Evolutionary conservation across 2,797 vertebrate genomes (phyloP).

Genomic region (Mormyrops boulengeri): DNA sequence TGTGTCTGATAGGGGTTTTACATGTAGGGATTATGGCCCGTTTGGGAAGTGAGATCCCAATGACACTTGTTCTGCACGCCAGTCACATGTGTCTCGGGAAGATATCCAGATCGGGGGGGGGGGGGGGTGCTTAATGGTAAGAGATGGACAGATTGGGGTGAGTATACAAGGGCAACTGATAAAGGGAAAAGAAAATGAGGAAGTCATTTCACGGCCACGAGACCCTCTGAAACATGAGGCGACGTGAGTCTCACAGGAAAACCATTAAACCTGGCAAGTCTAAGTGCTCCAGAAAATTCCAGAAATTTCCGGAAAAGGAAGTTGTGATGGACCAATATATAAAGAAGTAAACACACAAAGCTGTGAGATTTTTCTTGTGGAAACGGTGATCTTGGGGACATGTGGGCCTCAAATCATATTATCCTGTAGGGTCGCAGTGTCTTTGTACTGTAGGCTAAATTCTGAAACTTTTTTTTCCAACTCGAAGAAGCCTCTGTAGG

Average conservation of each 20-base stretch:
- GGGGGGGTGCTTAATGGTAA: not conserved
- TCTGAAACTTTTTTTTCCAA: not conserved
- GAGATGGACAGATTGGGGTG: not conserved
- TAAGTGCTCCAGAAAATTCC: not conserved
- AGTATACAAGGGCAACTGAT: not conserved
- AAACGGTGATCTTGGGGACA: not conserved
- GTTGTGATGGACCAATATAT: not conserved
- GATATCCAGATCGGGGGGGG: not conserved
- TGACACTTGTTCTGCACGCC: not conserved
- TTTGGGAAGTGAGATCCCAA: not conserved
- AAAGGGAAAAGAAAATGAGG: not conserved
- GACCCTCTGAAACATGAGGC: not conserved
- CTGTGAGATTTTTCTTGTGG: not conserved
- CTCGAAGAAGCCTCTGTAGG: not conserved
- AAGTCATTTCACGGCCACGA: slow-evolving; percentile 12
- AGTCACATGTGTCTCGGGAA: not conserved
- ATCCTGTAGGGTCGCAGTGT: not conserved
- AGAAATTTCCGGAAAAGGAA: not conserved
- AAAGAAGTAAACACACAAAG: not conserved
- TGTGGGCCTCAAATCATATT: not conserved
- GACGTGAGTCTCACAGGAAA: not conserved
- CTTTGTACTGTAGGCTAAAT: not conserved
- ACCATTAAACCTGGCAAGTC: not conserved
- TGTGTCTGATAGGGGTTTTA: not conserved
- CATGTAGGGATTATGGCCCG: slow-evolving; percentile 10